Percentiles rank a stretch among this genome's conserved stretches.
Conservation (phyloP, 2,113 vertebrate genomes). For the Hassar affinis region DNA sequence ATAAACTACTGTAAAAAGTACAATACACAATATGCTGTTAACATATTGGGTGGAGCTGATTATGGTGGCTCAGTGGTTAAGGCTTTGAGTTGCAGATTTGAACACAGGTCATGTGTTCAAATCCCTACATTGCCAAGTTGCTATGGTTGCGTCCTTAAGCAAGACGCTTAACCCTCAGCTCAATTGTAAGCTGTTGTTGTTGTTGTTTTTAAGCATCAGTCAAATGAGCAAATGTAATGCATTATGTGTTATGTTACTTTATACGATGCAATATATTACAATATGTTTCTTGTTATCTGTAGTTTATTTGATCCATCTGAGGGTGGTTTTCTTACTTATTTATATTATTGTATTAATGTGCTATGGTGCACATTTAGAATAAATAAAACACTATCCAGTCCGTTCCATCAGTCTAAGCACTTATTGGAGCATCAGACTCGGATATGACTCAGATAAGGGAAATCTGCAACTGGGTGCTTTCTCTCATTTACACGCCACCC, state of each 20-base stretch:
- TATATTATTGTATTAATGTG: neutral
- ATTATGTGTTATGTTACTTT: neutral
- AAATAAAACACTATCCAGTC: slow-evolving; percentile 35
- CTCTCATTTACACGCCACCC: slow-evolving; percentile 25
- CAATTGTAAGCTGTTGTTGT: neutral
- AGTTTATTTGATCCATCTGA: too few species aligned
- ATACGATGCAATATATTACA: neutral
- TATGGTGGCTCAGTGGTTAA: neutral
- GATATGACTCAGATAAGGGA: slow-evolving; percentile 57
- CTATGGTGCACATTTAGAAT: neutral
- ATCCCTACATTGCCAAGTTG: neutral
- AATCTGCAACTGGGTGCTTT: slow-evolving; percentile 21
- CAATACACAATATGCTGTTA: neutral
- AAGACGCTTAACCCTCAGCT: neutral
- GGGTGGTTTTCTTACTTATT: too few species aligned
- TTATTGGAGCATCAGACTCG: slow-evolving; percentile 51
- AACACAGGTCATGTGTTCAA: neutral
- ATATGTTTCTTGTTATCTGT: too few species aligned
- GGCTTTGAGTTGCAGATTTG: neutral
- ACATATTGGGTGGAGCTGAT: neutral
- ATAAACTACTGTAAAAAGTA: neutral
- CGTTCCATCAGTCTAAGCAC: slow-evolving; percentile 44
- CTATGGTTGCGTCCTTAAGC: neutral
- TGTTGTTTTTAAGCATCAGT: neutral
- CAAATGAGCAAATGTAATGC: neutral